These are phyloP conservation scores for Chelonus insularis DNA, from an alignment of 1,140 invertebrate species.

Conservation along the genomic window DNA sequence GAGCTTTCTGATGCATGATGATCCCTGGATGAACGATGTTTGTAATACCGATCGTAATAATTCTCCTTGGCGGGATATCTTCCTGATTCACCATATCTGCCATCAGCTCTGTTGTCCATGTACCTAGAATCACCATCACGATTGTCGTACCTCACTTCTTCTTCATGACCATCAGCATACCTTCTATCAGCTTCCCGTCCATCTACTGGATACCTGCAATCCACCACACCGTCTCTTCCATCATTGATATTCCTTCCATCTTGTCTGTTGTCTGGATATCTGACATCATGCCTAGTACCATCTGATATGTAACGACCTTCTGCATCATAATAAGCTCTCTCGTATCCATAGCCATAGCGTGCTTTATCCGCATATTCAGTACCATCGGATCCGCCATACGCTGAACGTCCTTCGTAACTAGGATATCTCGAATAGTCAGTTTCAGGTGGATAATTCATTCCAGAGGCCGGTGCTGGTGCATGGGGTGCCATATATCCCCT, in stretches of 20 bases:
- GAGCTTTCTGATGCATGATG: slow-evolving; percentile 50
- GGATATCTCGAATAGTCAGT: slow-evolving; percentile 46
- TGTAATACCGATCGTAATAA: slow-evolving; percentile 59
- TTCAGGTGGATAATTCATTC: slow-evolving; percentile 39
- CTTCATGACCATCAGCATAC: slow-evolving; percentile 39
- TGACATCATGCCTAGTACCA: slow-evolving; percentile 40
- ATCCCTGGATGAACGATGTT: slow-evolving; percentile 54
- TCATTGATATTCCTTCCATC: slow-evolving; percentile 31
- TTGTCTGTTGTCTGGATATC: slow-evolving; percentile 41
- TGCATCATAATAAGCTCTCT: slow-evolving; percentile 46
- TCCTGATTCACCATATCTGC: slow-evolving; percentile 45
- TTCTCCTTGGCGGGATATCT: slow-evolving; percentile 54
- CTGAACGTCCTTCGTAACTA: slow-evolving; percentile 45
- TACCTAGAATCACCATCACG: slow-evolving; percentile 40
- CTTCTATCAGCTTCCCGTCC: slow-evolving; percentile 39
- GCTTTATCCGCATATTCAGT: slow-evolving; percentile 44
- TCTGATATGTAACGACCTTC: slow-evolving; percentile 28
- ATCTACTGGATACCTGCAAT: slow-evolving; percentile 24
- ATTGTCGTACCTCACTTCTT: slow-evolving; percentile 40
- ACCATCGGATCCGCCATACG: slow-evolving; percentile 39
- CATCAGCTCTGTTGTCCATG: slow-evolving; percentile 35
- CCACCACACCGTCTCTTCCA: slow-evolving; percentile 18
- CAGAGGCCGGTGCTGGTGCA: slow-evolving; percentile 30
- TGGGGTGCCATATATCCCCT: slow-evolving; percentile 40
- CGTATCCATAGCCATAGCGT: slow-evolving; percentile 49